phyloP scores from a whole-genome alignment of 2,888 invertebrate genomes.

The Dasypolia templi region DNA sequence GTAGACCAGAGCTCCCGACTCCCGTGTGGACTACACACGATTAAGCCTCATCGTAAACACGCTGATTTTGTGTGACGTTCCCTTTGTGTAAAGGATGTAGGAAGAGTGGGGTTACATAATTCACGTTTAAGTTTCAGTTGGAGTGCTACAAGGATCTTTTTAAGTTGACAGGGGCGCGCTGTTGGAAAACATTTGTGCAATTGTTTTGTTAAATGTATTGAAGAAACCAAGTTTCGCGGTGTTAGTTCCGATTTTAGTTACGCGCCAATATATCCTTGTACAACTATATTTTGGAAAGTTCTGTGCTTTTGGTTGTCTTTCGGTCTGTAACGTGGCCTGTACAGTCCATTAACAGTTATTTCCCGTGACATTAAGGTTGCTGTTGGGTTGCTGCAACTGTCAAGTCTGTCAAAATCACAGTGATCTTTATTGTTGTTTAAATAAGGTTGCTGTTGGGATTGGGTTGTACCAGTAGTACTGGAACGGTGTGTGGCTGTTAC shows the following conservation, averaged over 20 bases:
- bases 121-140: not conserved
- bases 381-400: no score
- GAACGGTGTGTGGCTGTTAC: no score
- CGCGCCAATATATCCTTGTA: no score
- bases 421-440: no score
- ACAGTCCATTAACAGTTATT: no score
- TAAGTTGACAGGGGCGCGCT: not conserved
- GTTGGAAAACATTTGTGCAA: not conserved
- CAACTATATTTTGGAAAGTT: not conserved
- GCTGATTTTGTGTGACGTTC: conserved; percentile 53
- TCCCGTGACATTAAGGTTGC: no score
- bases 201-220: not conserved
- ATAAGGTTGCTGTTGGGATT: no score
- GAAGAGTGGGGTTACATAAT: conserved; percentile 8
- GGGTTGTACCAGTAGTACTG: no score
- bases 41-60: conserved; percentile 61
- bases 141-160: not conserved
- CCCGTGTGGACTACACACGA: conserved; percentile 67
- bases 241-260: not conserved
- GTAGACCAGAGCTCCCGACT: conserved; percentile 78
- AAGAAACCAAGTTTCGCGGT: not conserved
- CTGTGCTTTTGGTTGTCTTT: not conserved
- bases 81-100: conserved; percentile 45
- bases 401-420: no score
- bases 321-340: not conserved